Evolutionary conservation across 2,797 vertebrate genomes (phyloP), one percentile per base, ranked within the genome.

Genomic region (Gymnoscopelus microlampas): DNA sequence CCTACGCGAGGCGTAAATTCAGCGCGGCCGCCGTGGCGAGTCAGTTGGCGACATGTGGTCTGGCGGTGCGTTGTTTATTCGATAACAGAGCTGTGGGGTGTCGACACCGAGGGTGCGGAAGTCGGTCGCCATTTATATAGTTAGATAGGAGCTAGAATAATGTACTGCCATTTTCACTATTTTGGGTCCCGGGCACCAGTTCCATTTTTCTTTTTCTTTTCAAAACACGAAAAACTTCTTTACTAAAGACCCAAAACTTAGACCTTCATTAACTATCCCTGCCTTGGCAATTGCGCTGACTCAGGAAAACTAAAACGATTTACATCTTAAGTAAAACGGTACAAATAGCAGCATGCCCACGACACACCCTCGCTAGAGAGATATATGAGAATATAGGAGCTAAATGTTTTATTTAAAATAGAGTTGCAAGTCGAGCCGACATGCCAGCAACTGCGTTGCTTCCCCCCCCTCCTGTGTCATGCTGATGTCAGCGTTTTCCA

Each of bases 401-500:
- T 24, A 4, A 35, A 44, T 10, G 19, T 19, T 19, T 11, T 19
- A n/a, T 54, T 55, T 47, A 5, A 44, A 48, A 58, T 49, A 50
- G 51, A 48, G 49, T 3, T 53, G 56, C 15, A 32, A 56, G 32
- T 3, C 12, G 8, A 5, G n/a, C 2, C 15, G 24, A 5, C 29
- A 48, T 70, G 67, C 60, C 50, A 60, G 61, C 10, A 15, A 2
- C 51, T 23, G 9, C 5, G 48, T 55, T 60, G 57, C 60, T 53
- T 15, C 3, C 62, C 67, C 10, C 26, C 9, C 39, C 49, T 64
- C 19, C 13, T 32, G 35, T 24, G 39, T 72, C 48, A 72, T 80
- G 71, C 72, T 81, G 72, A 82, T 54, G 14, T 26, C 50, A 14
- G 53, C 15, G n/a, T 64, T 75, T 13, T 80, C 63, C 48, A 49